These are phyloP conservation scores for Drosophila setifemur DNA, from an alignment of 1,140 invertebrate species.

Conservation along the genomic window DNA sequence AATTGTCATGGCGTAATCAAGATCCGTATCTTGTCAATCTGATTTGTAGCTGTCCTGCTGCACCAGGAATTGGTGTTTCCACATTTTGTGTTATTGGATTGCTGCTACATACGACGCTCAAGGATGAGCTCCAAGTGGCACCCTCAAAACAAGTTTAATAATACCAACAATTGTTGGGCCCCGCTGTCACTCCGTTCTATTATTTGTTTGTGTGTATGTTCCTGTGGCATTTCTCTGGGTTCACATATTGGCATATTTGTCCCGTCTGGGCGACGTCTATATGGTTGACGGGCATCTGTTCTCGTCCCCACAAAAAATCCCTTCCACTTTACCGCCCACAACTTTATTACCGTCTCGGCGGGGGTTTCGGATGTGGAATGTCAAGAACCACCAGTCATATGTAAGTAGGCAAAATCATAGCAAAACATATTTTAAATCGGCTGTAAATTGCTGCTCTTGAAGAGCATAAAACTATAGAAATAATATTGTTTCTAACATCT, in stretches of 20 bases:
- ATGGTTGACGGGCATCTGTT: conserved; percentile 43
- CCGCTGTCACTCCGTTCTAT: conserved; percentile 7
- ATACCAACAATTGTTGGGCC: background rate
- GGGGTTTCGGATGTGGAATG: conserved; percentile 8
- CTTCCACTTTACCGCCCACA: background rate
- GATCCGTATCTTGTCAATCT: conserved; percentile 63
- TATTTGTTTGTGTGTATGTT: conserved; percentile 2
- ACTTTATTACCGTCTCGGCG: background rate
- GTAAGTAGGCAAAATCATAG: no score
- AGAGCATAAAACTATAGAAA: no score
- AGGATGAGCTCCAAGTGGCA: background rate
- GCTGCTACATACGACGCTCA: background rate
- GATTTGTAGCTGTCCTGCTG: conserved; percentile 36
- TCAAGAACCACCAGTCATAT: no score
- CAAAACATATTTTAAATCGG: no score
- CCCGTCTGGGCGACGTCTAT: conserved; percentile 50
- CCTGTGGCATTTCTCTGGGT: conserved; percentile 17
- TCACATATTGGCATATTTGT: conserved; percentile 52
- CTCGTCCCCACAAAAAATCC: background rate
- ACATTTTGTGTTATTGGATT: conserved; percentile 23
- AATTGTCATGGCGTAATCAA: conserved; percentile 66
- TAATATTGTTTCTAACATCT: no score
- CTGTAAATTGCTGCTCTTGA: no score
- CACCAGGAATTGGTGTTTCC: conserved; percentile 7
- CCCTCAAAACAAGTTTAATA: background rate